These are phyloP conservation scores for Julus scanicus DNA, from an alignment of 2,888 invertebrate genomes.

Conservation along the genomic window DNA sequence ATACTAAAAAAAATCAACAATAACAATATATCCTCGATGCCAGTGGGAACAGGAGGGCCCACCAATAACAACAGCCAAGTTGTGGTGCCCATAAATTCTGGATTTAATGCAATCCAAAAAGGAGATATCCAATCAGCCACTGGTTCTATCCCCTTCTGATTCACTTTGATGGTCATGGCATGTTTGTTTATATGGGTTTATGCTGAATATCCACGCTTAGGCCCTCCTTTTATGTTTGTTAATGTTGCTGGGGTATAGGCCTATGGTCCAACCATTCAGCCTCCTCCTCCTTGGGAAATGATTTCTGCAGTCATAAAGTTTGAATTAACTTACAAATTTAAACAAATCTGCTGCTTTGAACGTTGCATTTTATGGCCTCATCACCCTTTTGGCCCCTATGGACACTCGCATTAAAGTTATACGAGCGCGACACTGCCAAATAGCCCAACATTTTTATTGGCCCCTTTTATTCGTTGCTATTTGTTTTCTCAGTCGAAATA, in stretches of 20 bases:
- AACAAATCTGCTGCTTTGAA: constrained; percentile 45
- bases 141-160: constrained; percentile 47
- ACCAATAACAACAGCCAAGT: constrained; percentile 36
- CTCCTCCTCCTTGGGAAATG: background rate
- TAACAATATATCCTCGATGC: constrained; percentile 14
- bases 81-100: constrained; percentile 28
- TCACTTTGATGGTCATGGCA: constrained; percentile 43
- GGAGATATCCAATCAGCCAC: constrained; percentile 31
- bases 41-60: background rate
- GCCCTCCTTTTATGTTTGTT: constrained; percentile 22
- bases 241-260: background rate
- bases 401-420: constrained; percentile 40
- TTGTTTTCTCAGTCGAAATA: constrained; percentile 24
- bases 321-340: constrained; percentile 36
- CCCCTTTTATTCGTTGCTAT: background rate
- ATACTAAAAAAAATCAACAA: constrained; percentile 23
- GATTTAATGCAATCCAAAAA: constrained; percentile 40
- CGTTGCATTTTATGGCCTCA: background rate
- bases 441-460: constrained; percentile 34
- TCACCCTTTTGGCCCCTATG: constrained; percentile 40
- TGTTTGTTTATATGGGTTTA: constrained; percentile 15
- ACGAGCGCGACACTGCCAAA: constrained; percentile 31
- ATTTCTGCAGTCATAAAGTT: constrained; percentile 43
- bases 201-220: background rate
- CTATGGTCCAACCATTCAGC: background rate